phyloP scores from a whole-genome alignment of 2,888 invertebrate species.

The Agrotis clavis region DNA sequence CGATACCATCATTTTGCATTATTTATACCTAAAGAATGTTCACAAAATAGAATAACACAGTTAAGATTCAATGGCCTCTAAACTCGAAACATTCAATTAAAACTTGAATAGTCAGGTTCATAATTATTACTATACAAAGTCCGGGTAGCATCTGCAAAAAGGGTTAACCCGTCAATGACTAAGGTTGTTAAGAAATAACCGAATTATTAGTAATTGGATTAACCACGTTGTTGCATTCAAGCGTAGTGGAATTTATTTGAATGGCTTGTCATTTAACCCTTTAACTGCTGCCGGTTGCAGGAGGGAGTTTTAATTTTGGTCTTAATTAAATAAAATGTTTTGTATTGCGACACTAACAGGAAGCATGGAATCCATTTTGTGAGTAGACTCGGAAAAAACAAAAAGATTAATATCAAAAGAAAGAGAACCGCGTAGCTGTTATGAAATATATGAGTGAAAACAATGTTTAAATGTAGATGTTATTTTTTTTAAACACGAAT shows the following conservation, averaged over 20 bases:
- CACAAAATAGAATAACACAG: neutral
- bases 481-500: too few relatives aligned
- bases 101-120: slow-evolving; percentile 52
- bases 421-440: neutral
- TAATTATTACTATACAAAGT: slow-evolving; percentile 38
- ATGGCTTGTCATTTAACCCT: slow-evolving; percentile 84
- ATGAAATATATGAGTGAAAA: too few relatives aligned
- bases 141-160: slow-evolving; percentile 79
- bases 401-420: neutral
- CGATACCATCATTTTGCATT: neutral
- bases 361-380: slow-evolving; percentile 9
- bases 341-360: slow-evolving; percentile 40
- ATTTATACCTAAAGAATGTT: neutral
- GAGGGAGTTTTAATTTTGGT: slow-evolving; percentile 66
- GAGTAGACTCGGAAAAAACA: neutral
- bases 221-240: slow-evolving; percentile 75
- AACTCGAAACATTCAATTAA: slow-evolving; percentile 40
- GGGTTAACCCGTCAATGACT: slow-evolving; percentile 81
- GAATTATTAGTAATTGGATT: slow-evolving; percentile 84
- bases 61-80: slow-evolving; percentile 7
- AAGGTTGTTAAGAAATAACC: slow-evolving; percentile 79
- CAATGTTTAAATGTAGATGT: too few relatives aligned
- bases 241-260: slow-evolving; percentile 83
- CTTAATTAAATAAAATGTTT: slow-evolving; percentile 65
- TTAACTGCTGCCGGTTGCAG: slow-evolving; percentile 64